Conservation (phyloP, 2,113 vertebrate species). For the Todiramphus saurophagus region DNA sequence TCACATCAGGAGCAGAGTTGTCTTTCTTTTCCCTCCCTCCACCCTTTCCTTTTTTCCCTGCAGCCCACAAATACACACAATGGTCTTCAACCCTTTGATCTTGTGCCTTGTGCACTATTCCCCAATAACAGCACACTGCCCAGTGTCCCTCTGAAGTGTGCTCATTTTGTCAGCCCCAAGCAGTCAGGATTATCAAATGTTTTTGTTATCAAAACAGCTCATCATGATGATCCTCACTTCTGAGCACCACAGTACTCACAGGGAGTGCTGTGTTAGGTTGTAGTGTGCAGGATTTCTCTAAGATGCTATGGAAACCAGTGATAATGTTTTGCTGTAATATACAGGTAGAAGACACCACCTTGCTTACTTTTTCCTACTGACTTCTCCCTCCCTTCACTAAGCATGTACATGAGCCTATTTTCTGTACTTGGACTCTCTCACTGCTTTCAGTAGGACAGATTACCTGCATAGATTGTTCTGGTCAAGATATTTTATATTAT, state of each 20-base stretch:
- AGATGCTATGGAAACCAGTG: neutral
- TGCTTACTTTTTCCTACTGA: neutral
- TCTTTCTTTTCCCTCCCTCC: neutral
- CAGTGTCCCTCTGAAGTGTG: neutral
- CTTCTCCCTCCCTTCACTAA: neutral
- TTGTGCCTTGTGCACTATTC: accelerated
- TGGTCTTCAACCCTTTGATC: neutral
- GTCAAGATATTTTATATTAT: neutral
- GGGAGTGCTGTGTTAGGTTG: neutral
- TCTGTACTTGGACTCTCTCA: neutral
- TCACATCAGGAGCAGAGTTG: neutral
- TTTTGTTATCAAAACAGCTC: neutral
- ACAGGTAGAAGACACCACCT: neutral
- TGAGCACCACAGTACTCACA: neutral
- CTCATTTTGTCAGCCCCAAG: neutral
- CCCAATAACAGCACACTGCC: neutral
- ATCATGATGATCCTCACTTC: neutral
- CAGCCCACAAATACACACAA: neutral
- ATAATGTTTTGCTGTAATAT: neutral
- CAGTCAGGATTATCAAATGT: neutral
- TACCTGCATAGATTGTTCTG: neutral
- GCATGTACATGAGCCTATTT: neutral
- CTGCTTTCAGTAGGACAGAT: neutral
- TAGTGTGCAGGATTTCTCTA: neutral
- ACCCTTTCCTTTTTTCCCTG: neutral